Evolutionary conservation across 2,113 vertebrate genomes (phyloP), one percentile per base, ranked within the genome.

Genomic region (Grammomys surdaster): DNA sequence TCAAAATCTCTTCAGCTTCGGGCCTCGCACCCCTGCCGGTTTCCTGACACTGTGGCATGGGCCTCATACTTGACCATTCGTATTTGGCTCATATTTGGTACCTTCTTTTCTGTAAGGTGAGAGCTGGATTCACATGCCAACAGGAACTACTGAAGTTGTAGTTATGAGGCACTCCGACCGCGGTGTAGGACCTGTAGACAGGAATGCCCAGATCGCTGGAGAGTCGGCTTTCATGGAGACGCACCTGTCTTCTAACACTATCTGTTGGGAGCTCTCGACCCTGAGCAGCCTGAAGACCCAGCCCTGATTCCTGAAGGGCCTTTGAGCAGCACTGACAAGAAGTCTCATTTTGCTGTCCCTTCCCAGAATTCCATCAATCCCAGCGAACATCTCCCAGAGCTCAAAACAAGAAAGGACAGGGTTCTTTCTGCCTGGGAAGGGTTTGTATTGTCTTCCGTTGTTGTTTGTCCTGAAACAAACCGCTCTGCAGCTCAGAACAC

Each of bases 381-480:
- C 54, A 88, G 73, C 17, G 46, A 82, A 90, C 46, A 69, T 28
- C 7, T 56, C 19, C 75, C 36, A 51, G 24, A 76, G 31, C 36
- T 69, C 56, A 67, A 72, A 19, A 58, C 17, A 24, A 54, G 22
- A 9, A 7, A 12, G 17, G 65, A 31, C 48, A 13, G 22, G 48
- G 54, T 36, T 72, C 43, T 86, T 93, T 86, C 90, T 90, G 63
- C 84, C 56, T 63, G 5, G 40, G 72, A 82, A 58, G 54, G 54
- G 73, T 75, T 96, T 90, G 48, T 26, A 91, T 93, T n/a, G 31
- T 82, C 67, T 82, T 93, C 92, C 76, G 9, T 24, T 81, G 78
- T 31, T 28, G 69, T 87, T 95, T 69, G 56, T 81, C 46, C 60
- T 14, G 40, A 95, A 81, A 20, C 36, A 51, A 67, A 80, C 43